A percentile compares a stretch with the other conserved stretches of the same genome.
Evolutionary conservation across 2,888 invertebrate genomes (phyloP).

Genomic region (Archips xylosteana): DNA sequence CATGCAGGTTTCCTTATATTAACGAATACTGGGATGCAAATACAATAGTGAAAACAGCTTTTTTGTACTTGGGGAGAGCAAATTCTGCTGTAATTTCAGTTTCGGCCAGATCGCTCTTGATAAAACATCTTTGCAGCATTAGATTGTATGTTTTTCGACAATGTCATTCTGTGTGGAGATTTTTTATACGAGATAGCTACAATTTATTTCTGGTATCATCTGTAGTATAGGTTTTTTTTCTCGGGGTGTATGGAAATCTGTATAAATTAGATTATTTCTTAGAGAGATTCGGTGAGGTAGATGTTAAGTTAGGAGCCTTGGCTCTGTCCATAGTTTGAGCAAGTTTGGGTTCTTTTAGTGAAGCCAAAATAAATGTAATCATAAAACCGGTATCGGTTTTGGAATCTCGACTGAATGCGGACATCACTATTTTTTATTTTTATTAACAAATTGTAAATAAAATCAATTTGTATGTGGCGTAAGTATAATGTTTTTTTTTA

Average conservation of each 20-base stretch:
- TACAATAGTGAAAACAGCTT: too few relatives aligned
- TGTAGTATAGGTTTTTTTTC: constrained; percentile 68
- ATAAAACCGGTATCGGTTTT: constrained; percentile 49
- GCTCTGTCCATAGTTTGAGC: constrained; percentile 70
- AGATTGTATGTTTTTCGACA: constrained; percentile 25
- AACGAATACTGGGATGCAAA: too few relatives aligned
- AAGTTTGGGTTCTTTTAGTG: constrained; percentile 72
- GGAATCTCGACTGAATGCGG: constrained; percentile 67
- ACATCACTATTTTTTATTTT: constrained; percentile 47
- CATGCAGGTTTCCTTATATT: too few relatives aligned
- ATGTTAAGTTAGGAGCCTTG: constrained; percentile 63
- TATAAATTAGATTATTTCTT: constrained; percentile 80
- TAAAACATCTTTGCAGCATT: neutral
- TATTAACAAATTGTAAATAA: constrained; percentile 68
- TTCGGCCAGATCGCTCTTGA: neutral
- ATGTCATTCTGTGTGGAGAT: constrained; percentile 19
- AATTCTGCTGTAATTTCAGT: neutral
- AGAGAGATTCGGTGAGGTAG: constrained; percentile 73
- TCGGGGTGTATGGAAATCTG: constrained; percentile 81
- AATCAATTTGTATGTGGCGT: constrained; percentile 61
- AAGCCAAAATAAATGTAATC: constrained; percentile 41
- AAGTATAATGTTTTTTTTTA: constrained; percentile 50
- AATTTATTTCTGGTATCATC: constrained; percentile 61
- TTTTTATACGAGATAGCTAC: constrained; percentile 35
- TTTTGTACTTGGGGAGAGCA: neutral